Conservation (phyloP, 2,113 vertebrate genomes). For the Chitala chitala region DNA sequence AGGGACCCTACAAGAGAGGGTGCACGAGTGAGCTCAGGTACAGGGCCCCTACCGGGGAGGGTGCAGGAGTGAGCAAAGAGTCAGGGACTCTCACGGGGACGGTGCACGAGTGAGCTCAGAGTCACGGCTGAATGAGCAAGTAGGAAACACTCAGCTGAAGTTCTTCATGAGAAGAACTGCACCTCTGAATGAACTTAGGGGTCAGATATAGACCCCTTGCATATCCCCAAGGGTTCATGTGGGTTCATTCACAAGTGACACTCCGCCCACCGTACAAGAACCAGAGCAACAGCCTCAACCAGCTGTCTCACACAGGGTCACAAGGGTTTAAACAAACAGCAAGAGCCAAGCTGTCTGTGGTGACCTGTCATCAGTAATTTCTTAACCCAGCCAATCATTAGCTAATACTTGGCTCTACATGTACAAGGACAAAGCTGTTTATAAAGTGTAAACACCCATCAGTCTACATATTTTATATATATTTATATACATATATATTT, state of each 20-base stretch:
- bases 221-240: not conserved
- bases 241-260: not conserved
- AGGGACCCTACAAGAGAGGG: no score
- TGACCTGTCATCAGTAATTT: not conserved
- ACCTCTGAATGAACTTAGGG: not conserved
- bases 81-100: no score
- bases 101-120: no score
- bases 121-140: no score
- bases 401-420: not conserved
- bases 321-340: slow-evolving; percentile 8
- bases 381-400: slow-evolving; percentile 7
- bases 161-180: no score
- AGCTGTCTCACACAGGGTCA: slow-evolving; percentile 15
- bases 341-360: not conserved
- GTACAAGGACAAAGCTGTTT: not conserved
- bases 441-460: not conserved
- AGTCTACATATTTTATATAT: no score
- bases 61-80: no score
- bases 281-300: slow-evolving; percentile 17
- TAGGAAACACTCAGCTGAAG: no score
- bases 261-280: slow-evolving; percentile 7
- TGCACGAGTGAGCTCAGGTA: no score
- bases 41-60: no score
- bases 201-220: no score
- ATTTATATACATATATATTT: no score